Percentiles rank a stretch among this genome's conserved stretches.
These are phyloP conservation scores for Clarias batrachus DNA, from an alignment of 2,113 vertebrate species.

Conservation along the genomic window DNA sequence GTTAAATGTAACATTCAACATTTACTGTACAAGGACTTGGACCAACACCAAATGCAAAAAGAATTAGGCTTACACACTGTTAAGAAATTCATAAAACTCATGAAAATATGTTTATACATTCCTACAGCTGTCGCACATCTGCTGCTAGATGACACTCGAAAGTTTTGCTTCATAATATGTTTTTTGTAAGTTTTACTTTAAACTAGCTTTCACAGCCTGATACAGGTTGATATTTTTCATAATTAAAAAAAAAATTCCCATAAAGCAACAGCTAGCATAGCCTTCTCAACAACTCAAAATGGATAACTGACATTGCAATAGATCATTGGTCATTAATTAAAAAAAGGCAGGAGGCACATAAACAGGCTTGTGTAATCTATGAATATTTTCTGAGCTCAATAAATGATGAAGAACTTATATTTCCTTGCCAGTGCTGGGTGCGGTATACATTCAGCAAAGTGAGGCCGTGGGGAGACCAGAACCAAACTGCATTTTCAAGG, in stretches of 20 bases:
- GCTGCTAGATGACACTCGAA: not conserved
- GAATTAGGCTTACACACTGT: not conserved
- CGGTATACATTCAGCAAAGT: not conserved
- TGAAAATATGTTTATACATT: not conserved
- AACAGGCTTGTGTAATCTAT: not conserved
- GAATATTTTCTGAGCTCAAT: slow-evolving; percentile 34
- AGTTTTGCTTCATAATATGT: slow-evolving; percentile 5
- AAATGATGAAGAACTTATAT: slow-evolving; percentile 36
- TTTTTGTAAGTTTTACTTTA: too few relatives aligned
- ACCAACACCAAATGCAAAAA: not conserved
- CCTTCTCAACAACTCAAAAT: not conserved
- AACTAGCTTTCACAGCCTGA: not conserved
- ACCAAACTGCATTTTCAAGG: slow-evolving; percentile 7
- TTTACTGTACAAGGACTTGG: not conserved
- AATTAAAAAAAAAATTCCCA: too few relatives aligned
- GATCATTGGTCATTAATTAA: slow-evolving; percentile 1
- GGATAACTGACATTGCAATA: not conserved
- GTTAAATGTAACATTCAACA: not conserved
- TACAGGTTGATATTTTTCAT: not conserved
- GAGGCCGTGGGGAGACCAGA: not conserved
- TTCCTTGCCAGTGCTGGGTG: not conserved
- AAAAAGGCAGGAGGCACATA: not conserved
- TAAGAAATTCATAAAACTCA: not conserved
- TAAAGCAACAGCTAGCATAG: not conserved
- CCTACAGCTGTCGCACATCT: slow-evolving; percentile 26